Percentiles rank a stretch among this genome's conserved stretches.
phyloP scores from a whole-genome alignment of 2,113 vertebrate genomes.

The Dermatemys mawii region DNA sequence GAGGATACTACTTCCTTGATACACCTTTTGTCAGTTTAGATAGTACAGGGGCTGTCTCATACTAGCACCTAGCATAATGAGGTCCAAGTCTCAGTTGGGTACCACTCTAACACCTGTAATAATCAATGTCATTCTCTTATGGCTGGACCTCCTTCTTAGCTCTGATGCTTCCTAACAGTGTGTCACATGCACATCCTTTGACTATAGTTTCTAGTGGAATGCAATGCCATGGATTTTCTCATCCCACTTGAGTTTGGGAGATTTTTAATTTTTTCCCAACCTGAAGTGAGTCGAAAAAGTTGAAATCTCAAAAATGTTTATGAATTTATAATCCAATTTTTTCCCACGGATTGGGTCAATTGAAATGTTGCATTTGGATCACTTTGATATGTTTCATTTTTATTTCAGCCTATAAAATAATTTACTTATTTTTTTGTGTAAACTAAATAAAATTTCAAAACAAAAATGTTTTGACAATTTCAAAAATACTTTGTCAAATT shows the following conservation, averaged over 20 bases:
- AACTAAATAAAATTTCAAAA: no score
- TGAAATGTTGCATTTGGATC: not conserved
- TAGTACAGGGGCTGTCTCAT: not conserved
- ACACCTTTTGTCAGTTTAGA: not conserved
- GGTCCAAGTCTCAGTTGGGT: not conserved
- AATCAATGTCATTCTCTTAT: not conserved
- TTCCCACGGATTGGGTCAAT: not conserved
- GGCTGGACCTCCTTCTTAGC: not conserved
- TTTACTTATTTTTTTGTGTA: no score
- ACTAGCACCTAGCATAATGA: slow-evolving; percentile 19
- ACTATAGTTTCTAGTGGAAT: not conserved
- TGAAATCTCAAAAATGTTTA: not conserved
- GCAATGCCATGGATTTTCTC: not conserved
- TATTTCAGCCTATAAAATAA: not conserved
- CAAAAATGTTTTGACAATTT: not conserved
- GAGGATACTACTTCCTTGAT: slow-evolving; percentile 44
- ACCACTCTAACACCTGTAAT: not conserved
- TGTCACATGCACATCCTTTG: not conserved
- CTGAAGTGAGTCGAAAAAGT: not conserved
- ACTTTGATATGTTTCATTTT: not conserved
- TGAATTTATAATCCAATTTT: not conserved
- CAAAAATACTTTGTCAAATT: not conserved
- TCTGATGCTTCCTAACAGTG: not conserved
- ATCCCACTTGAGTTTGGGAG: not conserved
- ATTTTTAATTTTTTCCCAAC: not conserved